phyloP scores from a whole-genome alignment of 2,888 invertebrate species.

The Dasysyrphus tricinctus region DNA sequence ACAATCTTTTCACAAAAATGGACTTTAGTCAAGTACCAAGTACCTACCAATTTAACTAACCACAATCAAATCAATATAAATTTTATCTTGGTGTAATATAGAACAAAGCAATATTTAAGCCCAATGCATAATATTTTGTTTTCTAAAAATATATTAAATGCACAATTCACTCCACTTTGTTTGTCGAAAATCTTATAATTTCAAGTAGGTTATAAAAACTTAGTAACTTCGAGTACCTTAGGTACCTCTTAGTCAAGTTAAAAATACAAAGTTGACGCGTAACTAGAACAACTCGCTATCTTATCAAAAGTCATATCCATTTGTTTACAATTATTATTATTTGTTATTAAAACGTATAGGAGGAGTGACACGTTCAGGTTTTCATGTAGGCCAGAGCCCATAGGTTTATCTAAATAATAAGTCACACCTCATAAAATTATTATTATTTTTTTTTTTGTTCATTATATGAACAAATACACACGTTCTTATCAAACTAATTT shows the following conservation, averaged over 20 bases:
- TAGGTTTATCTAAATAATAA: not conserved
- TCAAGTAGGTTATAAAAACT: not conserved
- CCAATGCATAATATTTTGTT: too few species aligned
- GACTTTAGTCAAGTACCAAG: too few species aligned
- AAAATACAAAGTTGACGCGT: not conserved
- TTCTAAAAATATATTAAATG: too few species aligned
- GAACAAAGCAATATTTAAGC: too few species aligned
- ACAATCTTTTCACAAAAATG: too few species aligned
- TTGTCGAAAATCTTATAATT: too few species aligned
- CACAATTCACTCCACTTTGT: too few species aligned
- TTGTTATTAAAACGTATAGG: not conserved
- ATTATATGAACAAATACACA: not conserved
- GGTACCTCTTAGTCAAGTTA: not conserved
- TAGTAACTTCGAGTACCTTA: too few species aligned
- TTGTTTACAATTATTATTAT: not conserved
- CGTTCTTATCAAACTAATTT: constrained; percentile 14
- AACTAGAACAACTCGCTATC: constrained; percentile 16
- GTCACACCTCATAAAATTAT: constrained; percentile 21
- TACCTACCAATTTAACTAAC: too few species aligned
- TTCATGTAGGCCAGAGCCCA: not conserved
- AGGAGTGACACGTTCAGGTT: not conserved
- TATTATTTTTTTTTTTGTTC: not conserved
- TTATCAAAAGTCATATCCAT: constrained; percentile 19
- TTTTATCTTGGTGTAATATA: too few species aligned
- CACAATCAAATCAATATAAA: too few species aligned